phyloP scores from a whole-genome alignment of 64 coral and sea anemone genomes.

The Montipora efflorescens region DNA sequence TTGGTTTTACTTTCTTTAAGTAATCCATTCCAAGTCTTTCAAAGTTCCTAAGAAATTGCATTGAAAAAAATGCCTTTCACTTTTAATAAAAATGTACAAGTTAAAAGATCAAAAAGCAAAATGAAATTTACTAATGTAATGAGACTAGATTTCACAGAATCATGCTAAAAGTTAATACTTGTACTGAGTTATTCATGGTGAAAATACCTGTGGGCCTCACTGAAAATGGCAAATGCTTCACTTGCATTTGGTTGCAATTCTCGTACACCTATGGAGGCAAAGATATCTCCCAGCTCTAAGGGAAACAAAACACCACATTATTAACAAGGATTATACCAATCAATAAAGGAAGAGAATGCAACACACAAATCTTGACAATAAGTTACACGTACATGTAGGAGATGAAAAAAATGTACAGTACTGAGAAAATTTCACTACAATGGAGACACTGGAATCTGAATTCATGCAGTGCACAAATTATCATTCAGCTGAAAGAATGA shows the following conservation, averaged over 20 bases:
- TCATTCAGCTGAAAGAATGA: neutral
- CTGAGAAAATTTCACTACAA: too few relatives aligned
- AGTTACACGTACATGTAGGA: too few relatives aligned
- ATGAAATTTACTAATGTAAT: neutral
- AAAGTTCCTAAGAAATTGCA: slow-evolving; percentile 79
- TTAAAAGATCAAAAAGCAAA: neutral
- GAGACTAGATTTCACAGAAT: neutral
- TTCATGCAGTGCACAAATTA: neutral
- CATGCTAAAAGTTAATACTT: neutral
- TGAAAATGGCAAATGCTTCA: slow-evolving; percentile 97
- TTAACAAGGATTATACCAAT: neutral
- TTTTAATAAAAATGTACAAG: neutral
- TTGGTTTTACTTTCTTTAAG: slow-evolving; percentile 99
- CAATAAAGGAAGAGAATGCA: neutral
- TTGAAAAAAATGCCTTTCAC: neutral
- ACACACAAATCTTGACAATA: too few relatives aligned
- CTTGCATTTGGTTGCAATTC: slow-evolving; percentile 99
- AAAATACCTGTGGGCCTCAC: slow-evolving; percentile 92
- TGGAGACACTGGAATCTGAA: too few relatives aligned
- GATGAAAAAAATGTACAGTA: too few relatives aligned
- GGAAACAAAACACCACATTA: neutral
- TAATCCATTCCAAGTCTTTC: slow-evolving; percentile 97
- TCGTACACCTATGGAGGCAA: slow-evolving; percentile 97
- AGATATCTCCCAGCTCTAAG: slow-evolving; percentile 97
- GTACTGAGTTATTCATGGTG: neutral